Evolutionary conservation across 2,888 invertebrate species (phyloP), one percentile per base, ranked within the genome.

Genomic region (Polymixis flavicincta): DNA sequence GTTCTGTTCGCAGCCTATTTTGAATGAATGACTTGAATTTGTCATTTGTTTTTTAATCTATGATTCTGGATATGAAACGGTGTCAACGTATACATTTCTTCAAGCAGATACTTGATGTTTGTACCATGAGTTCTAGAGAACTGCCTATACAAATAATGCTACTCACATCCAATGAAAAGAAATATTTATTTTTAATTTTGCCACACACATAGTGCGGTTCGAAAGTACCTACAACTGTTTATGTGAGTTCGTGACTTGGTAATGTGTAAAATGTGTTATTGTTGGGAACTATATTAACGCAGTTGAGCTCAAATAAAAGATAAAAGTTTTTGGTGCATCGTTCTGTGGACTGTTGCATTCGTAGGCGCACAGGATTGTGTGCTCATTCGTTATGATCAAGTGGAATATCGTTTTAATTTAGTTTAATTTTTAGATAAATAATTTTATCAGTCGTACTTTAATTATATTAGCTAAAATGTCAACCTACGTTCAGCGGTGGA

Each of bases 301-400:
- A 57, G 37, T 42, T 52, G 48, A 64, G 66, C 79, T 74, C 79
- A 45, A 74, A 74, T 80, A 74, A 80, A 57, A 69, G 69, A 74
- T 78, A 55, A 14, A 70, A 63, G 54, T 74, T 63, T 63, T 74
- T 67, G 48, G 55, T 70, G 70, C 25, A 57, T 66, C 63, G 66
- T 70, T 37, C 50, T 32, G 50, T 52, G n/a, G 28, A 0, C 32
- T 61, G 52, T 22, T 28, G n/a, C 45, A 7, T 6, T 9, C 17
- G 28, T 1, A 45, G 19, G 42, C 61, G 37, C 37, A 17, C 45
- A 5, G 37, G 37, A 6, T 22, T 48, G 8, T 52, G 42, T 65
- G 54, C 54, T 42, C 69, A 14, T 32, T 55, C 13, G 14, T 64
- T 76, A 22, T 17, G 45, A 37, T 42, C 37, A n/a, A 22, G 28